Base-by-base conservation (phyloP, 2,113 vertebrate species). In the Phainopepla nitens region DNA sequence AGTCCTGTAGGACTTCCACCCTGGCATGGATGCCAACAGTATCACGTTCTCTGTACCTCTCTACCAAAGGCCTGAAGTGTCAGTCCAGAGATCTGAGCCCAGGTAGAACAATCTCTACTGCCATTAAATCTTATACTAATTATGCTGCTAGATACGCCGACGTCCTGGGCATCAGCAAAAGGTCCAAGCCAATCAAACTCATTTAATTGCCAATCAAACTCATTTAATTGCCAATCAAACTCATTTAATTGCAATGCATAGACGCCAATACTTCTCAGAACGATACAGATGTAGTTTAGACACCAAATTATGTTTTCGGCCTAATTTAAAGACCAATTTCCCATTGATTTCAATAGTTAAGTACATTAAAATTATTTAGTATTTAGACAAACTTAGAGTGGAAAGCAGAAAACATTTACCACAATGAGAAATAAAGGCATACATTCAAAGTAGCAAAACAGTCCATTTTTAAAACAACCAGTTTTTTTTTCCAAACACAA, bases 171-270 rank as follows among this genome's bases (percentile, higher is more conserved):
- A 96, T 66, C 76, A 91, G 87, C 33, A 81, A 73, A 83, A 78
- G 71, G 47, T 58, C 82, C 47, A 81, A 94, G 60, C 24, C 82
- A 92, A 72, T 90, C 85, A 95, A 91, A 94, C 54, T 81, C 71
- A 75, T 84, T 68, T 89, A 72, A 84, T 0, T 87, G 92, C 90
- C n/a, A n/a, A n/a, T n/a, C n/a, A n/a, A n/a, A n/a, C n/a, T n/a
- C n/a, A n/a, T n/a, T n/a, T n/a, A n/a, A n/a, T n/a, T n/a, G 60
- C 24, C 82, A 92, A 72, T 90, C 85, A 95, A 91, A 94, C 54
- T 81, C 71, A 75, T 84, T 68, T 89, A 72, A 84, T 0, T 87
- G 92, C 90, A 94, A 78, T 33, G 68, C 92, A 90, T 29, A 84
- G 76, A 90, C 71, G 80, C 29, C 88, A 92, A 64, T 89, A 84